These are phyloP conservation scores for Numida meleagris DNA, from an alignment of 2,113 vertebrate genomes.

Conservation along the genomic window DNA sequence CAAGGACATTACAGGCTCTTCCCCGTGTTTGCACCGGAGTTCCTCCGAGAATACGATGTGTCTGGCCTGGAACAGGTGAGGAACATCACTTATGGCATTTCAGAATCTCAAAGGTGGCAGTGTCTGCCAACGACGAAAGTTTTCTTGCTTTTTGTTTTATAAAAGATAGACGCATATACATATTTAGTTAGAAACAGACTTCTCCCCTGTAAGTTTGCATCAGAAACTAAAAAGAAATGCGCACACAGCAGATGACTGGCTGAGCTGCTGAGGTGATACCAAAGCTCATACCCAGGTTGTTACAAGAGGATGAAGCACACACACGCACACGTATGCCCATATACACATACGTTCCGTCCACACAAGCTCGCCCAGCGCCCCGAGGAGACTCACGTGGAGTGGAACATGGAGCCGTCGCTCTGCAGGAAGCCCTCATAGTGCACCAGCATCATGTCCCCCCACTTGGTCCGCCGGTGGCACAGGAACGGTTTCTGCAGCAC, in stretches of 20 bases:
- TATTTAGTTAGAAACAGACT: not conserved
- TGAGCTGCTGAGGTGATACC: not conserved
- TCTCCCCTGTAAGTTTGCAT: not conserved
- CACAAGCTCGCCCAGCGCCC: not conserved
- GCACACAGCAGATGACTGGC: not conserved
- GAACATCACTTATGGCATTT: not conserved
- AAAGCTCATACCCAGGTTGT: not conserved
- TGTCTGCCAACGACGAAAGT: not conserved
- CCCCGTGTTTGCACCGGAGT: not conserved
- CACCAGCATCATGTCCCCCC: constrained; percentile 91
- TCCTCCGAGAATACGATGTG: not conserved
- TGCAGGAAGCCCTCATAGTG: constrained; percentile 92
- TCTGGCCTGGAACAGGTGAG: not conserved
- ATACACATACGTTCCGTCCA: too few relatives aligned
- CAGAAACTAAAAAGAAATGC: not conserved
- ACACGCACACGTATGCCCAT: too few relatives aligned
- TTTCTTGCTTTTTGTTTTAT: too few relatives aligned
- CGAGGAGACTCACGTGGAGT: constrained; percentile 88
- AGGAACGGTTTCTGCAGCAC: constrained; percentile 90
- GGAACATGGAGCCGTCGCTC: constrained; percentile 90
- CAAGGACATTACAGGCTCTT: not conserved
- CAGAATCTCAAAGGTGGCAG: not conserved
- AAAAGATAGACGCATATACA: too few relatives aligned
- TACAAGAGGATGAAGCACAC: not conserved
- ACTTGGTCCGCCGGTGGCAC: constrained; percentile 89